Evolutionary conservation across 2,888 invertebrate species (phyloP).

Genomic region (Eupithecia subfuscata): DNA sequence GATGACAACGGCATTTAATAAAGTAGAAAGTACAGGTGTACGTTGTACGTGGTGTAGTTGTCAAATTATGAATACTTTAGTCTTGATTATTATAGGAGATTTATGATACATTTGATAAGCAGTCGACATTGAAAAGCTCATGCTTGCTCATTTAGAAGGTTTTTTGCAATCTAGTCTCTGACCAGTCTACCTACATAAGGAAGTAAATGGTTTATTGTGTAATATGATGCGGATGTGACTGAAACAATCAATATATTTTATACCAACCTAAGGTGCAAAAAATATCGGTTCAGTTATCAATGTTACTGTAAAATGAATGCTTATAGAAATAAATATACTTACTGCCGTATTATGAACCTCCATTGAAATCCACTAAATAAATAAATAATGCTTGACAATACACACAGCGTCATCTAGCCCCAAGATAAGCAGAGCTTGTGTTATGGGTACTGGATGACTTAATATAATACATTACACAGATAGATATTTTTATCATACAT

Average conservation of each 20-base stretch:
- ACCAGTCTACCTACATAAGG: slow-evolving; percentile 26
- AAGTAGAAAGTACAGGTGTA: background rate
- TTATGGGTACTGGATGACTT: no score
- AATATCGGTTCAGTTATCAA: background rate
- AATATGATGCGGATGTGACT: slow-evolving; percentile 33
- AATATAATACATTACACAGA: no score
- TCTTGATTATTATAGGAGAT: slow-evolving; percentile 15
- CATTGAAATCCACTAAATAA: no score
- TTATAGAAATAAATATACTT: no score
- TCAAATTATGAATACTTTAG: background rate
- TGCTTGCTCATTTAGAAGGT: slow-evolving; percentile 16
- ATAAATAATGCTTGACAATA: no score
- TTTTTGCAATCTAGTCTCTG: slow-evolving; percentile 24
- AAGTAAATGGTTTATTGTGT: slow-evolving; percentile 33
- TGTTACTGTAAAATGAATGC: no score
- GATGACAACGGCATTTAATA: background rate
- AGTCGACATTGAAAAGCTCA: slow-evolving; percentile 30
- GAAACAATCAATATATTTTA: slow-evolving; percentile 30
- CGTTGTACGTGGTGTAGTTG: no score
- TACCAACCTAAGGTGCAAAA: slow-evolving; percentile 19
- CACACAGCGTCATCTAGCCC: no score
- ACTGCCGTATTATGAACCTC: no score
- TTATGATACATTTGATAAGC: slow-evolving; percentile 33
- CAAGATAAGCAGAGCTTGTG: no score
- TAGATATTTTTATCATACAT: no score